Evolutionary conservation across 2,797 vertebrate genomes (phyloP).

Genomic region (Balearica regulorum): DNA sequence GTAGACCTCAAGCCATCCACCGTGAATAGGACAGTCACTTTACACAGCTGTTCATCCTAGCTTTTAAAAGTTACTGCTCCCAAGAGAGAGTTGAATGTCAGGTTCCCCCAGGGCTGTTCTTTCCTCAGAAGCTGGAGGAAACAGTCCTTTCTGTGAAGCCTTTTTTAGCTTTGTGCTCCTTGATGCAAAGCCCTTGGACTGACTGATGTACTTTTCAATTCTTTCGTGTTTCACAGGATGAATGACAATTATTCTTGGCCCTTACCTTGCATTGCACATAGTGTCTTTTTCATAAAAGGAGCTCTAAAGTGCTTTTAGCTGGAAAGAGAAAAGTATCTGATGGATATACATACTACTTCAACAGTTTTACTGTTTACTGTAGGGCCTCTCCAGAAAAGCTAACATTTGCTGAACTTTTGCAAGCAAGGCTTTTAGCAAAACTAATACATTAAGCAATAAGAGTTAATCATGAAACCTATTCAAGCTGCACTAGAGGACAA

Average conservation of each 20-base stretch:
- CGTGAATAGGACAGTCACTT: background rate
- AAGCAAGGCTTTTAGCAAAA: slow-evolving; percentile 16
- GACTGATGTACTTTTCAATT: background rate
- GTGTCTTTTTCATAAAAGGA: background rate
- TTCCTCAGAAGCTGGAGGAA: background rate
- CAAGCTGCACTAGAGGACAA: background rate
- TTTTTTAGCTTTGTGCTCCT: background rate
- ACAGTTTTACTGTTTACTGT: slow-evolving; percentile 18
- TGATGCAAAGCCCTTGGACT: background rate
- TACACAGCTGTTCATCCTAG: background rate
- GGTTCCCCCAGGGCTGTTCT: background rate
- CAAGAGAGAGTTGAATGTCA: background rate
- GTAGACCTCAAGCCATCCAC: background rate
- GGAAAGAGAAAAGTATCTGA: background rate
- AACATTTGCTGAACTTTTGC: slow-evolving; percentile 62
- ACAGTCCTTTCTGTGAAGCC: background rate
- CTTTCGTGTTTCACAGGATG: background rate
- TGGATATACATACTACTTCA: background rate
- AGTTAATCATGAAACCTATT: slow-evolving; percentile 34
- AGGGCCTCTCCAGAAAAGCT: background rate
- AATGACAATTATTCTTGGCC: background rate
- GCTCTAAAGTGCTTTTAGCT: background rate
- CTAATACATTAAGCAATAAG: slow-evolving; percentile 23
- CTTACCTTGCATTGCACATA: background rate
- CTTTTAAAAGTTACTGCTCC: background rate